Evolutionary conservation across 2,888 invertebrate genomes (phyloP), one percentile per base, ranked within the genome.

Genomic region (Gymnosoma rotundatum): DNA sequence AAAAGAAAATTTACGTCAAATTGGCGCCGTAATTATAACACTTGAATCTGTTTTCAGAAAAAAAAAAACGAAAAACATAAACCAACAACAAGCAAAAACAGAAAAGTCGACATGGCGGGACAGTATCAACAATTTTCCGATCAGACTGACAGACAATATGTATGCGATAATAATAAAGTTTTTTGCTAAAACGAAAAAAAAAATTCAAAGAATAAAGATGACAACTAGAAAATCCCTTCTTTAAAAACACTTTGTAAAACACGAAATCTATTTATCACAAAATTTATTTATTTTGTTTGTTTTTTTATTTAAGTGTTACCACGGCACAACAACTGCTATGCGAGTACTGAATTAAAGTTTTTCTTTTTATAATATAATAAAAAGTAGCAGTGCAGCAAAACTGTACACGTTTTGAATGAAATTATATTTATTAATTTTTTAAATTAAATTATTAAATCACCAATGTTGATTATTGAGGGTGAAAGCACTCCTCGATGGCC

Each of bases 21-120:
- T 87, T 86, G 87, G 87, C 87, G 87, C 87, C 87, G 84, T 80
- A 86, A 86, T 83, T 86, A 85, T 85, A 86, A 83, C 82, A 83
- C 66, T 83, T 78, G 76, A 86, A 83, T 82, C 69, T 86, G 70
- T 78, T 84, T 18, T 21, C 45, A 63, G 18, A n/a, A 50, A 75
- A 66, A 38, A 56, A 72, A 48, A 60, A 18, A 52, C 16, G 0
- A 16, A 75, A 63, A n/a, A 69, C 38, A 48, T 48, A 74, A 48
- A 21, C 25, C 10, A 42, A 42, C 42, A 42, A 42, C 12, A 42
- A 42, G 42, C 12, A 4, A 70, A 10, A 61, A 79, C 3, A 52
- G n/a, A 73, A 66, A 63, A 63, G 64, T 67, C 73, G 16, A 58
- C 36, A 58, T 76, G 70, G 60, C 72, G 60, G 63, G 70, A 64